These are phyloP conservation scores for Anthoscopus minutus DNA, from an alignment of 2,113 vertebrate species.

Conservation along the genomic window DNA sequence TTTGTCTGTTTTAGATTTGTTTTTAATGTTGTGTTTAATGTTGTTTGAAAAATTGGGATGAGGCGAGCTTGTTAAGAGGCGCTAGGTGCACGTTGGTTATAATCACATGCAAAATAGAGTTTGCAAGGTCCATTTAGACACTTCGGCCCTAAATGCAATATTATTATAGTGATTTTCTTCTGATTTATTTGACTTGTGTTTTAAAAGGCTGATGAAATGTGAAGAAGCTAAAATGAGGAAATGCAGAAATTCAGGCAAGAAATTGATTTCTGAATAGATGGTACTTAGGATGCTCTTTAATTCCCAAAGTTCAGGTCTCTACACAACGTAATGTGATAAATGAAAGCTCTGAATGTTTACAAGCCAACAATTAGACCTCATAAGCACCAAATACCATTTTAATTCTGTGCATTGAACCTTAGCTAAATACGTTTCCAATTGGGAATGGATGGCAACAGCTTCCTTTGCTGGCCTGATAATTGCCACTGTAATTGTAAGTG, in stretches of 20 bases:
- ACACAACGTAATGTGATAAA: constrained; percentile 60
- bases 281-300: constrained; percentile 31
- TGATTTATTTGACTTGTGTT: constrained; percentile 7
- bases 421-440: constrained; percentile 52
- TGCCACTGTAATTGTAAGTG: constrained; percentile 1
- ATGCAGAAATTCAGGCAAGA: background rate
- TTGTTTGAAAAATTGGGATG: constrained; percentile 9
- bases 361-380: constrained; percentile 65
- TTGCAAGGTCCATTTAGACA: constrained; percentile 13
- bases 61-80: background rate
- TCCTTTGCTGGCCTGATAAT: constrained; percentile 49
- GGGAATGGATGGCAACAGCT: constrained; percentile 46
- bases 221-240: constrained; percentile 21
- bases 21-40: constrained; percentile 34
- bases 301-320: constrained; percentile 40
- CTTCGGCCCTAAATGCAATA: background rate
- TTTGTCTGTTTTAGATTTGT: background rate
- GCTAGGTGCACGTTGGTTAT: background rate
- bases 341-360: constrained; percentile 61
- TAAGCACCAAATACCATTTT: constrained; percentile 63
- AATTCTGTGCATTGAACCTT: constrained; percentile 67
- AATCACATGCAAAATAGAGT: background rate
- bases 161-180: background rate
- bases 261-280: constrained; percentile 42
- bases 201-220: constrained; percentile 36